A percentile compares a stretch with the other conserved stretches of the same genome.
These are phyloP conservation scores for Zaprionus davidi DNA, from an alignment of 1,140 invertebrate species.

Conservation along the genomic window DNA sequence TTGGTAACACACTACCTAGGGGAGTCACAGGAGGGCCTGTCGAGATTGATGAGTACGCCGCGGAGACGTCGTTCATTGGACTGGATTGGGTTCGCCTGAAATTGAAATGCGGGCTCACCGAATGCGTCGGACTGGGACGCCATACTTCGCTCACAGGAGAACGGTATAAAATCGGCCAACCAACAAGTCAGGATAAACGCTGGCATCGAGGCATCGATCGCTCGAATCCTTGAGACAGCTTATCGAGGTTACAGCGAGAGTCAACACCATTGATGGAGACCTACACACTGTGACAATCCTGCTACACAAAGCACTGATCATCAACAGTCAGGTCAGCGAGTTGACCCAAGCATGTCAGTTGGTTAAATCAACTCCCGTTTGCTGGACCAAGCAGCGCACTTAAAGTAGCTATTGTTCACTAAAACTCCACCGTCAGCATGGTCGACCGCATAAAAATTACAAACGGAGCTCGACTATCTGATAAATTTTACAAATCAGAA, in stretches of 20 bases:
- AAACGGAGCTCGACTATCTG: no score
- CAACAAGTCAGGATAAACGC: not conserved
- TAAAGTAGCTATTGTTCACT: no score
- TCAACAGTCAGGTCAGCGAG: constrained; percentile 2
- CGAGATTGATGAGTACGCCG: not conserved
- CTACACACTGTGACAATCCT: not conserved
- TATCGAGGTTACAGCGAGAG: no score
- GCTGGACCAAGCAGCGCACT: not conserved
- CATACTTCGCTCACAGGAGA: not conserved
- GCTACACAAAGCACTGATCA: constrained; percentile 25
- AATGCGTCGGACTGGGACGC: constrained; percentile 11
- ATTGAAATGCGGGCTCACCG: constrained; percentile 14
- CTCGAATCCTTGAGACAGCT: not conserved
- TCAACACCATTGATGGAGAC: no score
- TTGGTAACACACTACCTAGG: not conserved
- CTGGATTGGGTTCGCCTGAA: constrained; percentile 13
- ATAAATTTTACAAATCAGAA: no score
- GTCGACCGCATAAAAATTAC: no score
- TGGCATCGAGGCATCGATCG: not conserved
- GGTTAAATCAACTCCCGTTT: constrained; percentile 17
- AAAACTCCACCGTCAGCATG: no score
- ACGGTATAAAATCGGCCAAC: not conserved
- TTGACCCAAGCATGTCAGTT: constrained; percentile 14
- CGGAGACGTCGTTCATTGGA: not conserved
- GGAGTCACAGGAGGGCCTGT: not conserved